A percentile compares a stretch with the other conserved stretches of the same genome.
phyloP scores from a whole-genome alignment of 2,888 invertebrate species.

The Pterostichus niger region DNA sequence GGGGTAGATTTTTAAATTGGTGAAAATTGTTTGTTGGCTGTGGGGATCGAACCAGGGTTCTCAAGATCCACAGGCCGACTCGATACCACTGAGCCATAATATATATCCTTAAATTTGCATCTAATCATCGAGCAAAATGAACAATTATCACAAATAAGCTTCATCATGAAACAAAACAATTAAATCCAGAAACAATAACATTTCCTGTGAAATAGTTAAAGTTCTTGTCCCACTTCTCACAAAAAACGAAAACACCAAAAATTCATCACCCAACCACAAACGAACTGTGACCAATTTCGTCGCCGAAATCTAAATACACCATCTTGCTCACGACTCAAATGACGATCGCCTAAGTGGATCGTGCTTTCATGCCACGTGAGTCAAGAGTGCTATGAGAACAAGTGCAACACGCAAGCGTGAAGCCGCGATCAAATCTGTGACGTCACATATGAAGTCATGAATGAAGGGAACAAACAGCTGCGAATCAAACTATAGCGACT shows the following conservation, averaged over 20 bases:
- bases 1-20: too few relatives aligned
- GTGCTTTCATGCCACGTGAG: slow-evolving; percentile 54
- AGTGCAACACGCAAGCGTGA: slow-evolving; percentile 41
- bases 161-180: not conserved
- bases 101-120: not conserved
- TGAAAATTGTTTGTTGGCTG: too few relatives aligned
- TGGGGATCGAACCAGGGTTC: too few relatives aligned
- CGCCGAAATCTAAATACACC: slow-evolving; percentile 31
- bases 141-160: not conserved
- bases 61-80: too few relatives aligned
- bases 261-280: slow-evolving; percentile 7
- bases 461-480: slow-evolving; percentile 28
- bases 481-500: not conserved
- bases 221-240: slow-evolving; percentile 8
- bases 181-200: not conserved
- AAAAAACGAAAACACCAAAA: slow-evolving; percentile 28
- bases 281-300: slow-evolving; percentile 33
- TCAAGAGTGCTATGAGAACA: slow-evolving; percentile 57
- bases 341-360: slow-evolving; percentile 50
- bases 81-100: too few relatives aligned
- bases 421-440: slow-evolving; percentile 21
- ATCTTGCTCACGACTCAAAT: slow-evolving; percentile 53
- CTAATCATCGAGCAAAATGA: not conserved
- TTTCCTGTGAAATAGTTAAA: not conserved
- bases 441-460: slow-evolving; percentile 47